phyloP scores from a whole-genome alignment of 2,113 vertebrate species.

The Bucco capensis region DNA sequence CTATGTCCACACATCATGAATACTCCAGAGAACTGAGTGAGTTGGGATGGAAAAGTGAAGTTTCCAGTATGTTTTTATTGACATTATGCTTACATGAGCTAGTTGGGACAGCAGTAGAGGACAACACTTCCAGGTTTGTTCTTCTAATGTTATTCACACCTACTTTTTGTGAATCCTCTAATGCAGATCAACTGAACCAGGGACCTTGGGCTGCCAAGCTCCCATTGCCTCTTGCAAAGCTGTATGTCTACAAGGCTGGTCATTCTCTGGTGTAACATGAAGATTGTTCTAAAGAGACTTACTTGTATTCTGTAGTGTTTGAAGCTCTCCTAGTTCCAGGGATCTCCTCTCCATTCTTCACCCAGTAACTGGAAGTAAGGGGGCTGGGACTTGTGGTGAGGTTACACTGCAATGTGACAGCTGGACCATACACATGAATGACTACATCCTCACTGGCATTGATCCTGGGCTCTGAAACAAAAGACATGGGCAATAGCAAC shows the following conservation, averaged over 20 bases:
- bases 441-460: conserved; percentile 84
- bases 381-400: conserved; percentile 85
- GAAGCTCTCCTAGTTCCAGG: conserved; percentile 74
- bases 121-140: background rate
- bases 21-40: background rate
- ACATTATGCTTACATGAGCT: background rate
- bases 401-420: conserved; percentile 87
- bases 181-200: background rate
- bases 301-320: conserved; percentile 84
- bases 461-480: conserved; percentile 93
- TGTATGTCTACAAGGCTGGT: accelerated
- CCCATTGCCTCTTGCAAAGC: background rate
- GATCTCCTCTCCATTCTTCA: conserved; percentile 91
- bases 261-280: background rate
- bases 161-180: background rate
- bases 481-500: background rate
- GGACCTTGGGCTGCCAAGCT: background rate
- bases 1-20: accelerated
- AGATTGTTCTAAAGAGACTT: background rate
- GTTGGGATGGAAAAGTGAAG: background rate
- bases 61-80: background rate
- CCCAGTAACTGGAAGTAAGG: conserved; percentile 88
- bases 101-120: background rate
- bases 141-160: background rate
- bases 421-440: conserved; percentile 56